These are phyloP conservation scores for Anthonomus grandis DNA, from an alignment of 1,140 invertebrate genomes.

Conservation along the genomic window DNA sequence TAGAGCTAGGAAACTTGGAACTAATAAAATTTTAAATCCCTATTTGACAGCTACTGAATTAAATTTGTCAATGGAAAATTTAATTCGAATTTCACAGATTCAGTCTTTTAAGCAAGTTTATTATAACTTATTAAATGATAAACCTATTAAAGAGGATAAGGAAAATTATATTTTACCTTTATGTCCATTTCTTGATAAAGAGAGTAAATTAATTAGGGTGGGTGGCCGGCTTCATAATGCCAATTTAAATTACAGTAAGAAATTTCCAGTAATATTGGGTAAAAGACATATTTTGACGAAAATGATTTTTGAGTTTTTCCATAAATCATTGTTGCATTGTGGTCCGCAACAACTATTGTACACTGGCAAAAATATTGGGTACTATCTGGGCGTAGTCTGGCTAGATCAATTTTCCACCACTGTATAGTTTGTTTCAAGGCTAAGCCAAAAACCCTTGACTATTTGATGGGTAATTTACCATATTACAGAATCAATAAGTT, in stretches of 20 bases:
- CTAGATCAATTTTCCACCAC: conserved; percentile 1
- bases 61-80: neutral
- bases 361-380: conserved; percentile 34
- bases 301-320: conserved; percentile 29
- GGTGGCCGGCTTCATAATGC: conserved; percentile 35
- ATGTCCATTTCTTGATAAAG: conserved; percentile 30
- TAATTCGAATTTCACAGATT: conserved; percentile 10
- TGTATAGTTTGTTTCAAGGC: conserved; percentile 31
- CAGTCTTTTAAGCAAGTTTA: conserved; percentile 9
- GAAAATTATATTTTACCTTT: conserved; percentile 6
- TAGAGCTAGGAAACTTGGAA: neutral
- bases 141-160: conserved; percentile 9
- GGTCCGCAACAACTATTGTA: conserved; percentile 26
- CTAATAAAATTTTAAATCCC: too few species aligned
- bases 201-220: conserved; percentile 28
- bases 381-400: conserved; percentile 10
- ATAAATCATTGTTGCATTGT: conserved; percentile 32
- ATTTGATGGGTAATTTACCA: too few species aligned
- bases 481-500: too few species aligned
- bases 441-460: conserved; percentile 8
- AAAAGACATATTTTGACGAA: conserved; percentile 23
- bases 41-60: conserved; percentile 6
- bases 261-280: conserved; percentile 38
- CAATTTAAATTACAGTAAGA: conserved; percentile 18
- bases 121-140: conserved; percentile 8